A percentile compares a stretch with the other conserved stretches of the same genome.
These are phyloP conservation scores for Pelobates fuscus DNA, from an alignment of 2,113 vertebrate genomes.

Conservation along the genomic window DNA sequence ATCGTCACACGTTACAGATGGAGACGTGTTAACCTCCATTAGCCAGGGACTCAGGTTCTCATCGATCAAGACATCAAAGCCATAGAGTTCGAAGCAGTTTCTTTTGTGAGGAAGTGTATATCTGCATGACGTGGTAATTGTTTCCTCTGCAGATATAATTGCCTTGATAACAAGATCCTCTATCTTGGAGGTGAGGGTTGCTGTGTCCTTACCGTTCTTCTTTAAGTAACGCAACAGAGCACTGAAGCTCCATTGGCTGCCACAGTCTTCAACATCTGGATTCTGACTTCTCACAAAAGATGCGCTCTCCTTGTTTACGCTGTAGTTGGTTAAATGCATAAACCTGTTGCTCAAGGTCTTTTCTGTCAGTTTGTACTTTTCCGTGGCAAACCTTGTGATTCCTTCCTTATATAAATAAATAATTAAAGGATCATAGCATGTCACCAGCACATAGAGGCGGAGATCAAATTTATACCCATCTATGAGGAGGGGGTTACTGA, in stretches of 20 bases:
- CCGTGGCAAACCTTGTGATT: slow-evolving; percentile 78
- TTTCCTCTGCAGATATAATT: background rate
- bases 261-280: background rate
- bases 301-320: background rate
- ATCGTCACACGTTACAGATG: too few species aligned
- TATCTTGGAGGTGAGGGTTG: background rate
- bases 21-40: background rate
- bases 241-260: background rate
- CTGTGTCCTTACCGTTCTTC: background rate
- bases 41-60: background rate
- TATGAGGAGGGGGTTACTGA: background rate
- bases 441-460: background rate
- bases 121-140: too few species aligned
- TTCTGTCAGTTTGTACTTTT: background rate
- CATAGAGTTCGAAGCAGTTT: background rate
- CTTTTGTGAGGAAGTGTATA: background rate
- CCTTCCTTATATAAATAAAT: slow-evolving; percentile 97
- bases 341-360: background rate
- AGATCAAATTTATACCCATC: background rate
- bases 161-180: background rate
- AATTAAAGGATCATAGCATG: slow-evolving; percentile 48
- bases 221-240: background rate
- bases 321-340: background rate
- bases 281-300: background rate
- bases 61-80: background rate